Evolutionary conservation across 2,888 invertebrate species (phyloP).

Genomic region (Drosophila eohydei): DNA sequence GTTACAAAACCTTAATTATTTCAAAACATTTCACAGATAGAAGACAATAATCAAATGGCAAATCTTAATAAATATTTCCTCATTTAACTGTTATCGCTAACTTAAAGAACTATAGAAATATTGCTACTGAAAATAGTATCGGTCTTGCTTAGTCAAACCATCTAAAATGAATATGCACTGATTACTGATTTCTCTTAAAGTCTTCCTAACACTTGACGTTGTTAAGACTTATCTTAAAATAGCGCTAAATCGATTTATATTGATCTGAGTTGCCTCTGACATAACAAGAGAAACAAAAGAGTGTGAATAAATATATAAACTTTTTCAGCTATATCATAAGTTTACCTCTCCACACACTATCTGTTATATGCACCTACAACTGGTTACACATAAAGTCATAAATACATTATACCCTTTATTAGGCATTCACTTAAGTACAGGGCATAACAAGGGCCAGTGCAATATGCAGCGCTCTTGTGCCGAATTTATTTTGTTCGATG

Average conservation of each 20-base stretch:
- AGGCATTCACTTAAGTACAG: neutral
- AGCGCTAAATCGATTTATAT: too few species aligned
- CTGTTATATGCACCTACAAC: neutral
- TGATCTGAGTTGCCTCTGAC: too few species aligned
- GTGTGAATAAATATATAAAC: too few species aligned
- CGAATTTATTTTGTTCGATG: neutral
- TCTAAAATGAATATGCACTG: too few species aligned
- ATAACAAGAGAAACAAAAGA: too few species aligned
- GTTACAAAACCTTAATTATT: too few species aligned
- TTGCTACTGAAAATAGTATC: neutral
- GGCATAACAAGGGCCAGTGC: constrained; percentile 44
- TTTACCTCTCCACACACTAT: neutral
- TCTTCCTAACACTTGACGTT: too few species aligned
- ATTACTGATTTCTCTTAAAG: too few species aligned
- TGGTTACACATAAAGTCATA: neutral
- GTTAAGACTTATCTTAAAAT: too few species aligned
- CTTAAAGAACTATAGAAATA: neutral
- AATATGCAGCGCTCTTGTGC: constrained; percentile 43
- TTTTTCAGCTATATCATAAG: neutral
- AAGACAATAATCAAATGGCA: too few species aligned
- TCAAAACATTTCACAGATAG: too few species aligned
- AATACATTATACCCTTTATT: neutral
- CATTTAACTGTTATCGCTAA: neutral
- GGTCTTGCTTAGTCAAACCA: neutral
- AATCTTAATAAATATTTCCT: too few species aligned